Percentiles rank a stretch among this genome's conserved stretches.
phyloP scores from a whole-genome alignment of 2,113 vertebrate species.

The Proterorhinus semilunaris region DNA sequence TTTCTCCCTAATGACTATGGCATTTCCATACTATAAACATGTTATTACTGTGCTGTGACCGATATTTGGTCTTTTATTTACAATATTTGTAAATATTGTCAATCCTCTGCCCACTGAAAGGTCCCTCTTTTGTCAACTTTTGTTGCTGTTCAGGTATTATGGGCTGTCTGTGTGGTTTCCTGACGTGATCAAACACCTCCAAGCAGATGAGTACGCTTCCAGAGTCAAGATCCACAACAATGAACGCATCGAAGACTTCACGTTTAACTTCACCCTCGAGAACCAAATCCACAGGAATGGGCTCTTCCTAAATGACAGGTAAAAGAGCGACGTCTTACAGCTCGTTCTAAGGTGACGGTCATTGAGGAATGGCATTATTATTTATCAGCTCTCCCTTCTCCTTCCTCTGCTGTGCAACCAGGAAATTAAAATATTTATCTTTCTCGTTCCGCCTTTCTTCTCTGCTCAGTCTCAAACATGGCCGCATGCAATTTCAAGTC shows the following conservation, averaged over 20 bases:
- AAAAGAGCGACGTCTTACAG: background rate
- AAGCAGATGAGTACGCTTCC: constrained; percentile 89
- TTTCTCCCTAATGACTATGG: too few species aligned
- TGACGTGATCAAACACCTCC: constrained; percentile 96
- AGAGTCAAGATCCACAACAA: constrained; percentile 83
- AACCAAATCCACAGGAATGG: constrained; percentile 94
- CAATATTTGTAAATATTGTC: too few species aligned
- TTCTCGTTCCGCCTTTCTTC: constrained; percentile 7
- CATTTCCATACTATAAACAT: too few species aligned
- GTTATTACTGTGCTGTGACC: too few species aligned
- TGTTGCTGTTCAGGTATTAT: constrained; percentile 83
- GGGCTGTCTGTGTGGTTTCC: constrained; percentile 98
- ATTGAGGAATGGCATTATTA: constrained; percentile 11
- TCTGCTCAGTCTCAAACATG: constrained; percentile 5
- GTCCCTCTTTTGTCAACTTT: background rate
- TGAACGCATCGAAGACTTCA: constrained; percentile 85
- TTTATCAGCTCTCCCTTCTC: constrained; percentile 40
- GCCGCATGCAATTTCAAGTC: constrained; percentile 14
- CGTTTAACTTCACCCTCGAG: constrained; percentile 96
- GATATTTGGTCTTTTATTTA: too few species aligned
- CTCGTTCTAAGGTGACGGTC: background rate
- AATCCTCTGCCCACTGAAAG: too few species aligned
- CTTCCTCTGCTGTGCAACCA: constrained; percentile 54
- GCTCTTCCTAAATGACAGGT: constrained; percentile 93
- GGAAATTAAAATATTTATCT: constrained; percentile 67